Conservation (phyloP, 2,797 vertebrate genomes). For the Rhincodon typus region DNA sequence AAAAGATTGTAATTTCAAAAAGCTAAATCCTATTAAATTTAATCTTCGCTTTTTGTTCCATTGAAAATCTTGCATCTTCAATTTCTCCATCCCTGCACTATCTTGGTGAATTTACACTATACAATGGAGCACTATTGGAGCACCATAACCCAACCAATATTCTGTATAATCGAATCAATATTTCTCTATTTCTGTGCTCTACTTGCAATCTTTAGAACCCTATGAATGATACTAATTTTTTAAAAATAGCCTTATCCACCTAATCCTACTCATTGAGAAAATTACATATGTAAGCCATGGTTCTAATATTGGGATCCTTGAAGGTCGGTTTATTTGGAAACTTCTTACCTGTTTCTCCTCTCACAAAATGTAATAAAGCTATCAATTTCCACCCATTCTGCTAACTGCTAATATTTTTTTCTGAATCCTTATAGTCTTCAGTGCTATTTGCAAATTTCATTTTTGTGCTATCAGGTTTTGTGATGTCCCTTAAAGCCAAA, state of each 20-base stretch:
- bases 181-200: neutral
- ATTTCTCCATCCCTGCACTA: neutral
- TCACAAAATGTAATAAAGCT: no score
- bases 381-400: neutral
- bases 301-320: no score
- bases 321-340: no score
- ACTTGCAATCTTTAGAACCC: neutral
- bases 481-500: neutral
- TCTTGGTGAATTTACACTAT: neutral
- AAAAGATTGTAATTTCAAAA: no score
- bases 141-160: neutral
- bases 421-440: neutral
- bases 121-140: neutral
- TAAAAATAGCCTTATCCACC: neutral
- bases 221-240: no score
- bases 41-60: neutral
- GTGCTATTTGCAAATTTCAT: no score
- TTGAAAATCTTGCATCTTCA: neutral
- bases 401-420: neutral
- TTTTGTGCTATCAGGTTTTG: neutral
- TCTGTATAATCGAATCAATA: neutral
- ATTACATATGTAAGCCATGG: no score
- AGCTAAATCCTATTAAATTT: neutral
- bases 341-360: no score
- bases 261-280: neutral